Evolutionary conservation across 2,797 vertebrate species (phyloP).

Genomic region (Gymnothorax javanicus): DNA sequence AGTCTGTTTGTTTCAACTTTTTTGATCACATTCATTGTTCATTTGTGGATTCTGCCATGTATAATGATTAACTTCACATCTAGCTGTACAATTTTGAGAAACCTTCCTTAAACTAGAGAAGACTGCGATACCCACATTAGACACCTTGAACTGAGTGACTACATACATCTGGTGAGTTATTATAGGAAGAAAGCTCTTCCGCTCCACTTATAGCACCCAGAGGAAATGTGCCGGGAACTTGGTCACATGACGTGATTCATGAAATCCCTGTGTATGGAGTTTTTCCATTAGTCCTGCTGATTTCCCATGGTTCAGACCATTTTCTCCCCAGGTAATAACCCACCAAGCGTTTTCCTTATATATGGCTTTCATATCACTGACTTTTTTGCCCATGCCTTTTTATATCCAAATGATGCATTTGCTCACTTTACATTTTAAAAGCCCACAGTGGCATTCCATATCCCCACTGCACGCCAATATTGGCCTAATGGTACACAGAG

Average conservation of each 20-base stretch:
- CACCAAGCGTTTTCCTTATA: constrained; percentile 33
- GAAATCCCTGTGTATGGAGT: constrained; percentile 27
- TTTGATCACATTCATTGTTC: not conserved
- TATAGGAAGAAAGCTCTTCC: not conserved
- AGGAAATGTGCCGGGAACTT: not conserved
- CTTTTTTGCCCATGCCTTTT: constrained; percentile 33
- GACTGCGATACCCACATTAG: not conserved
- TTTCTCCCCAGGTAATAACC: constrained; percentile 30
- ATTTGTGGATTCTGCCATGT: not conserved
- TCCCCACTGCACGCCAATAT: not conserved
- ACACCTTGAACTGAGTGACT: not conserved
- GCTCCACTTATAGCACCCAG: not conserved
- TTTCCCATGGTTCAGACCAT: constrained; percentile 50
- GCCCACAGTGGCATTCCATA: not conserved
- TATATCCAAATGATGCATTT: not conserved
- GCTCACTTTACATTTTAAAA: constrained; percentile 10
- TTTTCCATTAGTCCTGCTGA: constrained; percentile 49
- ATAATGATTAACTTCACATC: not conserved
- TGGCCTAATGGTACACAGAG: not conserved
- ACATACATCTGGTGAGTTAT: not conserved
- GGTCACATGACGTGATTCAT: constrained; percentile 34
- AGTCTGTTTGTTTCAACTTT: not conserved
- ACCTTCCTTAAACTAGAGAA: not conserved
- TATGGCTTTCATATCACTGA: constrained; percentile 29
- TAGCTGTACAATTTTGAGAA: not conserved